Conservation (phyloP, 2,797 vertebrate genomes). For the Microctenopoma steveboyesi region DNA sequence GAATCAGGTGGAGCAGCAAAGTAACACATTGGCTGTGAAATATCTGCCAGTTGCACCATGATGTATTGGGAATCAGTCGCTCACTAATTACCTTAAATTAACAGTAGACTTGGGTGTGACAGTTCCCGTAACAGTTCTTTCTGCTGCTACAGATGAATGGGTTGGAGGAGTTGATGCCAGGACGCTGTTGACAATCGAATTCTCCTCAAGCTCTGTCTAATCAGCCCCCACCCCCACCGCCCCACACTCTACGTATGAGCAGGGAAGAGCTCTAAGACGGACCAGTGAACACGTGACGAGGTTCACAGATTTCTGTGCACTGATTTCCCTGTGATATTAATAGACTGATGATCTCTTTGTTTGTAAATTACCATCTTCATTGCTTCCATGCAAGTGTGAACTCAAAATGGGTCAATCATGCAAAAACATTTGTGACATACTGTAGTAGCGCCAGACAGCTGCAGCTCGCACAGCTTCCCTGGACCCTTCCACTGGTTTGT, state of each 20-base stretch:
- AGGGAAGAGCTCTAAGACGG: slow-evolving; percentile 43
- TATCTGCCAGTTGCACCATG: slow-evolving; percentile 84
- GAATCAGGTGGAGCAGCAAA: slow-evolving; percentile 49
- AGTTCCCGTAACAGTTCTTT: slow-evolving; percentile 88
- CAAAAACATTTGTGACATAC: slow-evolving; percentile 7
- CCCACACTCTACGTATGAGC: slow-evolving; percentile 43
- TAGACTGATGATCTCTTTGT: slow-evolving; percentile 70
- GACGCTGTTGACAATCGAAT: slow-evolving; percentile 84
- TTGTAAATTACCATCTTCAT: slow-evolving; percentile 35
- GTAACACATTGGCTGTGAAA: slow-evolving; percentile 84
- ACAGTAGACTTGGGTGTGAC: slow-evolving; percentile 89
- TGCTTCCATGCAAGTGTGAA: neutral
- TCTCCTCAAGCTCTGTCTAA: slow-evolving; percentile 75
- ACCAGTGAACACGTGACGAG: slow-evolving; percentile 65
- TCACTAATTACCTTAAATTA: slow-evolving; percentile 90
- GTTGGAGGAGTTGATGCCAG: slow-evolving; percentile 79
- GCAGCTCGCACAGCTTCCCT: neutral
- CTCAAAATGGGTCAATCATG: slow-evolving; percentile 11
- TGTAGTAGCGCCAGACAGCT: neutral
- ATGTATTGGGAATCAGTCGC: slow-evolving; percentile 88
- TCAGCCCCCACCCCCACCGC: slow-evolving; percentile 16
- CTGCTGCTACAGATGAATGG: slow-evolving; percentile 87
- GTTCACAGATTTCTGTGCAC: slow-evolving; percentile 62
- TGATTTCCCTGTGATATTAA: slow-evolving; percentile 49
- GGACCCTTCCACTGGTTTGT: slow-evolving; percentile 1